Evolutionary conservation across 37 sponge, comb jelly and placozoan genomes (phyloP).

Genomic region (Tethya wilhelma): DNA sequence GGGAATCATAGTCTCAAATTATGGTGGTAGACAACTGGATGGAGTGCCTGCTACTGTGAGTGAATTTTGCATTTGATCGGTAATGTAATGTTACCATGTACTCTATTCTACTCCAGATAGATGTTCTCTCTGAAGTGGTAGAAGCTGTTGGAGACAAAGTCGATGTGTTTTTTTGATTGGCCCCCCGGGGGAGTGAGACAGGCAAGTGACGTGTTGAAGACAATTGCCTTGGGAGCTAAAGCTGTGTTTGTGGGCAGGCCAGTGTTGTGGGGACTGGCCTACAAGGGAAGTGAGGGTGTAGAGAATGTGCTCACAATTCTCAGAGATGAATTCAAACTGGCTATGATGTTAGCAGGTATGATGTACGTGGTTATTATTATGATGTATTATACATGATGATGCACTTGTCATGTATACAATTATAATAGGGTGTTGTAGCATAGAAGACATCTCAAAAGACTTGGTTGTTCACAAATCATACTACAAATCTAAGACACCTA

Average conservation of each 20-base stretch:
- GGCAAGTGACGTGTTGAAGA: constrained; percentile 91
- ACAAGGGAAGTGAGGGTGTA: constrained; percentile 84
- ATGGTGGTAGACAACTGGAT: constrained; percentile 94
- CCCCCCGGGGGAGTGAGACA: constrained; percentile 90
- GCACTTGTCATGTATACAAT: too few species aligned
- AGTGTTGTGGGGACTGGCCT: constrained; percentile 89
- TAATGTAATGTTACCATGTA: too few species aligned
- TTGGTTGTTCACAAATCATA: constrained; percentile 67
- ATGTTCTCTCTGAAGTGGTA: constrained; percentile 84
- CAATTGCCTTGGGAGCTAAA: constrained; percentile 89
- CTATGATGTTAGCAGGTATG: constrained; percentile 85
- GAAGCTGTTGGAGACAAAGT: constrained; percentile 58
- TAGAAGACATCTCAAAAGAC: constrained; percentile 37
- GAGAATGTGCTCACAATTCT: constrained; percentile 70
- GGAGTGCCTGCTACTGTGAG: constrained; percentile 85
- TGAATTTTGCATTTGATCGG: too few species aligned
- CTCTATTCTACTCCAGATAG: too few species aligned
- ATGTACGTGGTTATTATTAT: too few species aligned
- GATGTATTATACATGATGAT: too few species aligned
- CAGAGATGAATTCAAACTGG: constrained; percentile 72
- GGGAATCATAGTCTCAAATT: constrained; percentile 93
- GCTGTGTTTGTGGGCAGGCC: constrained; percentile 94
- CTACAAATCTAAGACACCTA: too few species aligned
- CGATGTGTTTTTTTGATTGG: constrained; percentile 89
- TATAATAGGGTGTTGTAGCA: constrained; percentile 43